Conservation (phyloP, 2,113 vertebrate species). For the Caranx melampygus region DNA sequence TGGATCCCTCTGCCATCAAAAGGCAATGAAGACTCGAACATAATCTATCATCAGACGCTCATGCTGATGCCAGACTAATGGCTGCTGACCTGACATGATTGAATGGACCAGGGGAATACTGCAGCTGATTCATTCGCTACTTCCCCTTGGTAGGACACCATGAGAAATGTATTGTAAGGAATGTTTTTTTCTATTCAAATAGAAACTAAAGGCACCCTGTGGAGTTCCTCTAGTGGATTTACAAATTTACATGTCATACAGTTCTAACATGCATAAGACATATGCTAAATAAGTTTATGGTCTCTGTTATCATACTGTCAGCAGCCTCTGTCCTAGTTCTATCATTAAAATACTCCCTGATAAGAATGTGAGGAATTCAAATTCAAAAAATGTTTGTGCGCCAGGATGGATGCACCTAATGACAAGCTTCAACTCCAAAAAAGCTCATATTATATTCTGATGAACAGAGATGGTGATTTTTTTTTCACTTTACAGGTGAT, state of each 20-base stretch:
- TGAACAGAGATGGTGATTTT: too few species aligned
- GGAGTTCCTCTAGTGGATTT: too few species aligned
- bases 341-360: not conserved
- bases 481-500: not conserved
- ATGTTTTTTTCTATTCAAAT: not conserved
- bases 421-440: too few species aligned
- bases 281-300: too few species aligned
- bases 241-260: too few species aligned
- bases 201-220: too few species aligned
- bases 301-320: too few species aligned
- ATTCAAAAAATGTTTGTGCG: too few species aligned
- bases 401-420: too few species aligned
- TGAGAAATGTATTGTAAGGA: not conserved
- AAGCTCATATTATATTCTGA: too few species aligned
- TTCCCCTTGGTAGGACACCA: constrained; percentile 16
- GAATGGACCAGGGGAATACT: constrained; percentile 16
- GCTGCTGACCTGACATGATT: constrained; percentile 43
- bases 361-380: too few species aligned
- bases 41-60: constrained; percentile 42
- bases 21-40: constrained; percentile 41
- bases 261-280: too few species aligned
- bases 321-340: not conserved
- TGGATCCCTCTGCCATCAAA: constrained; percentile 33
- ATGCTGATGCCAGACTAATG: constrained; percentile 32
- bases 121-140: constrained; percentile 6